A percentile compares a stretch with the other conserved stretches of the same genome.
Conservation (phyloP, 2,888 invertebrate species). For the Tortricodes alternella region DNA sequence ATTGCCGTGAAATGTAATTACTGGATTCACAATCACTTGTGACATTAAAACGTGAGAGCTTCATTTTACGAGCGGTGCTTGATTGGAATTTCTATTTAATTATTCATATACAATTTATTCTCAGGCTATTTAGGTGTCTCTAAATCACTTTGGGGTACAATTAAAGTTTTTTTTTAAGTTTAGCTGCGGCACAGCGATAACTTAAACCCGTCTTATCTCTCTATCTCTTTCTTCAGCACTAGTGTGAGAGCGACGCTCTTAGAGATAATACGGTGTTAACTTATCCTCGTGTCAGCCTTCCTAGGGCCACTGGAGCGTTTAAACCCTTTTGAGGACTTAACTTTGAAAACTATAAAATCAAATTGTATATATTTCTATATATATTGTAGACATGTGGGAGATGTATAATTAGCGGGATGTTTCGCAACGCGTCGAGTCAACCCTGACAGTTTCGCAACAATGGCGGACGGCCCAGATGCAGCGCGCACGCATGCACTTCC, state of each 20-base stretch:
- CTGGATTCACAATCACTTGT: slow-evolving; percentile 13
- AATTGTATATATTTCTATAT: not conserved
- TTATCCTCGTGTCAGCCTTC: no score
- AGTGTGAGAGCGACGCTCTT: no score
- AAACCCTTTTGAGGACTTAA: no score
- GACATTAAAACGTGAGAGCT: slow-evolving; percentile 17
- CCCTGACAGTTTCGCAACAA: slow-evolving; percentile 81
- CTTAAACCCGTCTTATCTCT: no score
- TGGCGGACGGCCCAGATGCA: slow-evolving; percentile 76
- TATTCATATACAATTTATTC: not conserved
- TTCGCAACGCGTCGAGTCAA: slow-evolving; percentile 77
- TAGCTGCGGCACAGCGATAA: not conserved
- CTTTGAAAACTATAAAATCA: not conserved
- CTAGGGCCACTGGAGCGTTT: no score
- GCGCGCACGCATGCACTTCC: slow-evolving; percentile 79
- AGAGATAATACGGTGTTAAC: no score
- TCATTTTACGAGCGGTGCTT: not conserved
- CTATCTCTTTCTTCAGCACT: no score
- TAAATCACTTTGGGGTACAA: no score
- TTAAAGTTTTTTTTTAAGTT: not conserved
- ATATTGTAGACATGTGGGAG: slow-evolving; percentile 53
- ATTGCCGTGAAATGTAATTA: slow-evolving; percentile 17
- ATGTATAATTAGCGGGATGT: slow-evolving; percentile 75
- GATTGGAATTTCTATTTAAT: not conserved
- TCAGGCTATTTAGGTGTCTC: not conserved